Base-by-base conservation (phyloP, 2,797 vertebrate genomes). In the Cygnus olor region DNA sequence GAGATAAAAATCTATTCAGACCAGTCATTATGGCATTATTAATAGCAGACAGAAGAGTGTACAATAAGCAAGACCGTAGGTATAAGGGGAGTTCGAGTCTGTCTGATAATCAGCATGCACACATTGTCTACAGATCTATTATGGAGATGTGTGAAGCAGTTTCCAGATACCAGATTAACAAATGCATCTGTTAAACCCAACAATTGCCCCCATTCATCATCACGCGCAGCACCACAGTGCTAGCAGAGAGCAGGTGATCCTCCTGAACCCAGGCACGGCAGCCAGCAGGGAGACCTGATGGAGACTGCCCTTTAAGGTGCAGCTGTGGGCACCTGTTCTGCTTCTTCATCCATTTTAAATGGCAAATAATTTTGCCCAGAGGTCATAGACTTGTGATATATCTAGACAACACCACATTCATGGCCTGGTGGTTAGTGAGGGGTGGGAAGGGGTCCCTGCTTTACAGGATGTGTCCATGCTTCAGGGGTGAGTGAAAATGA, bases 111-210 rank as follows among this genome's bases (percentile, higher is more conserved):
- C 83, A 80, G 22, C 34, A 77, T 54, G 49, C 68, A 94, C 57
- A 16, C 32, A 30, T 42, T 76, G 70, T 11, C 51, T 2, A 0
- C 53, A 84, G 56, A 70, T 44, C 60, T 73, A 42, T 53, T 68
- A 83, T 1, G 3, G n/a, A 83, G 54, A 63, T 1, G 1, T 25
- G 40, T 1, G 2, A 89, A 96, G 36, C 73, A 85, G 60, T 53
- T 96, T 72, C 79, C 66, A 92, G 69, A 88, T 63, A 85, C n/a
- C 34, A 79, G 60, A 69, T 91, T 77, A 88, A 86, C 45, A 86
- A 83, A 81, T 17, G 4, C 24, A 21, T 69, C 57, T 51, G 47
- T 81, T 93, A 93, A 86, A 4, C 10, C 0, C 0, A 81, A 81
- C 73, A 73, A 49, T 45, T 81, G 51, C 70, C 69, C n/a, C 36